phyloP scores from a whole-genome alignment of 2,888 invertebrate species.

The Rhaphigaster nebulosa region DNA sequence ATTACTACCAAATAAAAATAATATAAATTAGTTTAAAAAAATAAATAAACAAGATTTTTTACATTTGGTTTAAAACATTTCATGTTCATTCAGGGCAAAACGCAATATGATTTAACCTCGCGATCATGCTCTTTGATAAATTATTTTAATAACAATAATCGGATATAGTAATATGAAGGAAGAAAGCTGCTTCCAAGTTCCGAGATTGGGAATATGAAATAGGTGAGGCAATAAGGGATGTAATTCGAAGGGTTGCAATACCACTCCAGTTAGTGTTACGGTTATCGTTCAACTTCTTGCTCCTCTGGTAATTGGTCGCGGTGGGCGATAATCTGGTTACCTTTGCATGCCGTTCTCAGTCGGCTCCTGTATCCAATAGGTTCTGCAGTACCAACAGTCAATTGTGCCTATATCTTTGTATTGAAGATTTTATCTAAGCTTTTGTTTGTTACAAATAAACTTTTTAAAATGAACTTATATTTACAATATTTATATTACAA shows the following conservation, averaged over 20 bases:
- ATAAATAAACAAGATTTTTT: too few relatives aligned
- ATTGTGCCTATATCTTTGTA: background rate
- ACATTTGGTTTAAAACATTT: too few relatives aligned
- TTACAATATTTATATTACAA: too few relatives aligned
- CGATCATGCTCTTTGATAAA: background rate
- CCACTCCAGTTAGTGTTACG: background rate
- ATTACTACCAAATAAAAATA: too few relatives aligned
- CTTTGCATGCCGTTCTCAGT: too few relatives aligned
- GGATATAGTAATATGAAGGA: background rate
- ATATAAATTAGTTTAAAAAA: too few relatives aligned
- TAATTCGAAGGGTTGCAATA: background rate
- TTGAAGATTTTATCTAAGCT: background rate
- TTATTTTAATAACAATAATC: background rate
- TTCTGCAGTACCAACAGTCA: background rate
- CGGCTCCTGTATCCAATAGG: background rate
- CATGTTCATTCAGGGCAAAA: too few relatives aligned
- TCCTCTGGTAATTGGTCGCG: background rate
- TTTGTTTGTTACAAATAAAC: too few relatives aligned
- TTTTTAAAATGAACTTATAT: too few relatives aligned
- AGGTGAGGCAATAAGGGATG: constrained; percentile 25
- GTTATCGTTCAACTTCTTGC: constrained; percentile 43
- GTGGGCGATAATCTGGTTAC: background rate
- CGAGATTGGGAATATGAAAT: constrained; percentile 35
- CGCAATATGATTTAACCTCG: too few relatives aligned
- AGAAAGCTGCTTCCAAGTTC: background rate